Evolutionary conservation across 35 echinoderm and acorn worm species (phyloP), one percentile per base, ranked within the genome.

Genomic region (Eucidaris tribuloides): DNA sequence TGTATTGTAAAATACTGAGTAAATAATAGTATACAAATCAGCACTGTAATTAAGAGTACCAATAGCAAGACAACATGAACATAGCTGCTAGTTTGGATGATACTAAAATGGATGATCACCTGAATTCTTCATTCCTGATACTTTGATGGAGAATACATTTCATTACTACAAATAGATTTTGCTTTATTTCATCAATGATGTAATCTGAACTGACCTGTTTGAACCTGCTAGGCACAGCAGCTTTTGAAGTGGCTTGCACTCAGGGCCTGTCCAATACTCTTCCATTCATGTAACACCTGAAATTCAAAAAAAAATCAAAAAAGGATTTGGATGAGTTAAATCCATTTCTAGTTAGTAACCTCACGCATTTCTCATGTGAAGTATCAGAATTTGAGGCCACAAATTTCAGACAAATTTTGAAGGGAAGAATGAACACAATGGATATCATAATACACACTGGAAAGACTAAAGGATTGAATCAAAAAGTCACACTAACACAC

Each of bases 211-310:
- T 44, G 44, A 33, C 68, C 19, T 4, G 39, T 85, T 46, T 76
- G 14, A 22, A 39, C 71, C 85, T 82, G 62, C 84, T 88, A 71
- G 94, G 94, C 72, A 97, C 83, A 19, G 82, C 86, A 46, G 89
- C 94, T 83, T n/a, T 89, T 91, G 45, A 62, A 82, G 40, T 91
- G 90, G 4, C 65, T 57, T 72, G 86, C 42, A 81, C 63, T 88
- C 29, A 97, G 30, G 3, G 68, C 80, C 48, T 97, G 91, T 32
- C 94, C 94, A 85, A 92, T 77, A 31, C 77, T 81, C 48, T 74
- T 38, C 34, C 68, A 74, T 74, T 74, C 68, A 74, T 74, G 40
- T 74, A n/a, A 74, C 33, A 74, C 68, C 68, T 74, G 29, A 64
- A 59, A 15, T 1, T 1, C 23, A 28, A 2, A 64, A 64, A 31